phyloP scores from a whole-genome alignment of 2,888 invertebrate genomes.

The Leptopterna dolabrata region DNA sequence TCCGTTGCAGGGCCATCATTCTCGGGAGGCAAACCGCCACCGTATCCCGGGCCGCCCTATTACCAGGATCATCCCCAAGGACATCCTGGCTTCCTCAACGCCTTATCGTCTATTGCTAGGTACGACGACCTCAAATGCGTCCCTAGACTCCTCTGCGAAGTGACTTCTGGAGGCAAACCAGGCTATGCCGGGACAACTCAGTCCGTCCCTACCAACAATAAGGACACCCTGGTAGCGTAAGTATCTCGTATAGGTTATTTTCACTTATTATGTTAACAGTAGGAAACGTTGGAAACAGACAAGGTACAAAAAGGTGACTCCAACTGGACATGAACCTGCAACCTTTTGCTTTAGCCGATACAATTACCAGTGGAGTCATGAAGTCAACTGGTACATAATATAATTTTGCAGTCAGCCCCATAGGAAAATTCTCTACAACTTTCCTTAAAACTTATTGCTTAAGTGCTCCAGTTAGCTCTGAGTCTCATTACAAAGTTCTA shows the following conservation, averaged over 20 bases:
- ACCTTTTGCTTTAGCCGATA: no score
- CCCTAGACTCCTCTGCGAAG: slow-evolving; percentile 82
- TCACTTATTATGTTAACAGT: no score
- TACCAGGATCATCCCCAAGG: slow-evolving; percentile 19
- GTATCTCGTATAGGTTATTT: slow-evolving; percentile 65
- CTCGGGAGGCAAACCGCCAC: slow-evolving; percentile 46
- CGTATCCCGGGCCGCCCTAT: slow-evolving; percentile 1
- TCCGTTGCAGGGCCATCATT: background rate
- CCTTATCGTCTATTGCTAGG: slow-evolving; percentile 73
- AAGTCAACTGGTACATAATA: no score
- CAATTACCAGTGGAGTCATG: no score
- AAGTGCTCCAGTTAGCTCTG: no score
- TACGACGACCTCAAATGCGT: slow-evolving; percentile 85
- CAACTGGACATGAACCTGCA: no score
- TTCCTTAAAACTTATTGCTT: no score
- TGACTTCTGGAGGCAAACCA: slow-evolving; percentile 72
- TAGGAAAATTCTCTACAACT: no score
- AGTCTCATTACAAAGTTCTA: no score
- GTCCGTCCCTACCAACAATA: slow-evolving; percentile 64
- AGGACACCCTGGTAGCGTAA: slow-evolving; percentile 72
- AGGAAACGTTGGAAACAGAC: no score
- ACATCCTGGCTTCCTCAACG: slow-evolving; percentile 67
- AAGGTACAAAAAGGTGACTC: no score
- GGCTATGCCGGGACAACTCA: slow-evolving; percentile 67
- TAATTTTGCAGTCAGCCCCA: no score